Conservation (phyloP, 2,888 invertebrate species). For the Melieria omissa region DNA sequence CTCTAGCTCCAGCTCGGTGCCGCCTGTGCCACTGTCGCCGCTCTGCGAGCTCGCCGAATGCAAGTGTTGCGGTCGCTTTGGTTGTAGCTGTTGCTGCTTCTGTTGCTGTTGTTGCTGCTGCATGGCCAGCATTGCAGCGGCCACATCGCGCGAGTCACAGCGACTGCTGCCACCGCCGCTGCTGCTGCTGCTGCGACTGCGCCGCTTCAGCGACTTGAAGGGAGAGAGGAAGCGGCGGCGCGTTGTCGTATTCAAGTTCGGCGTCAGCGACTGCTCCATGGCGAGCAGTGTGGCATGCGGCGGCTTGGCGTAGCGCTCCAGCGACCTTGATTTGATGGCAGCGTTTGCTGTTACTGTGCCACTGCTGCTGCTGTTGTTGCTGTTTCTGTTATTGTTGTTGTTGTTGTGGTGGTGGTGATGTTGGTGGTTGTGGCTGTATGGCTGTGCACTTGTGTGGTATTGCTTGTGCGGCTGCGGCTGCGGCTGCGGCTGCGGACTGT, state of each 20-base stretch:
- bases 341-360: conserved; percentile 32
- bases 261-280: conserved; percentile 15
- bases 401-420: conserved; percentile 26
- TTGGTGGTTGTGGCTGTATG: conserved; percentile 26
- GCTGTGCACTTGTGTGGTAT: conserved; percentile 14
- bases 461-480: conserved; percentile 16
- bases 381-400: conserved; percentile 21
- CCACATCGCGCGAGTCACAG: conserved; percentile 41
- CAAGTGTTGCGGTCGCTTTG: conserved; percentile 25
- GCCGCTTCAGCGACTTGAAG: conserved; percentile 60
- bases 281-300: conserved; percentile 47
- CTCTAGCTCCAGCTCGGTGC: conserved; percentile 56
- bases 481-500: background rate
- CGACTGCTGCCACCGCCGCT: conserved; percentile 50
- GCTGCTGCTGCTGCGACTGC: conserved; percentile 63
- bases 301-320: conserved; percentile 60
- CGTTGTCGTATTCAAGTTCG: conserved; percentile 47
- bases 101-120: conserved; percentile 26
- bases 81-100: conserved; percentile 6
- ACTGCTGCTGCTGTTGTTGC: conserved; percentile 11
- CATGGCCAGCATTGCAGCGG: conserved; percentile 18
- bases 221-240: conserved; percentile 57
- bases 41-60: conserved; percentile 55
- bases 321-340: conserved; percentile 58
- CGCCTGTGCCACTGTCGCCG: conserved; percentile 61